Percentiles rank a stretch among this genome's conserved stretches.
phyloP scores from a whole-genome alignment of 2,797 vertebrate genomes.

The Peromyscus melanophrys region DNA sequence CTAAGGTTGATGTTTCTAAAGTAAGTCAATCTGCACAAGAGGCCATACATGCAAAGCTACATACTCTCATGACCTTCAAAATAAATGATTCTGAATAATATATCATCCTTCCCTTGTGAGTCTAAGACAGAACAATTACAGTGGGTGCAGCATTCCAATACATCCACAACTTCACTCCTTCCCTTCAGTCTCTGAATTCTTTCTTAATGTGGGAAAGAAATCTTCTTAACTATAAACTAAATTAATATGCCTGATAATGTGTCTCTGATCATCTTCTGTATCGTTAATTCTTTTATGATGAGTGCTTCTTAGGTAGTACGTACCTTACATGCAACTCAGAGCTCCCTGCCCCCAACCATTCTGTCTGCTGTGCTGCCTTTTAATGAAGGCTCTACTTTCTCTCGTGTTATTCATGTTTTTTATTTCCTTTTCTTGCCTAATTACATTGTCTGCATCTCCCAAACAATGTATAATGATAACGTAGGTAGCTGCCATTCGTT shows the following conservation, averaged over 20 bases:
- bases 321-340: neutral
- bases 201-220: neutral
- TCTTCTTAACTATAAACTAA: neutral
- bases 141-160: no score
- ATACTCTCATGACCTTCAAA: neutral
- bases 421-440: slow-evolving; percentile 20
- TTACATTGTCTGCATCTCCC: neutral
- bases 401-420: neutral
- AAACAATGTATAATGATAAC: neutral
- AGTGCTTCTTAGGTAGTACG: neutral
- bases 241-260: neutral
- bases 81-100: neutral
- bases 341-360: neutral
- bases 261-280: neutral
- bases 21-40: neutral
- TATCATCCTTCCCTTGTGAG: neutral
- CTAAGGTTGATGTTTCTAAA: neutral
- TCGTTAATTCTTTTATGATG: neutral
- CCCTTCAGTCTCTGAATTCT: neutral
- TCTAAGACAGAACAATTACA: neutral
- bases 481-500: neutral
- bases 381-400: neutral
- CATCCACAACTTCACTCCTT: neutral
- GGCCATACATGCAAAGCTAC: no score
- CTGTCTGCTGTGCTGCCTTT: neutral